Percentiles rank a stretch among this genome's conserved stretches.
phyloP scores from a whole-genome alignment of 2,888 invertebrate genomes.

The Ephialtes manifestator region DNA sequence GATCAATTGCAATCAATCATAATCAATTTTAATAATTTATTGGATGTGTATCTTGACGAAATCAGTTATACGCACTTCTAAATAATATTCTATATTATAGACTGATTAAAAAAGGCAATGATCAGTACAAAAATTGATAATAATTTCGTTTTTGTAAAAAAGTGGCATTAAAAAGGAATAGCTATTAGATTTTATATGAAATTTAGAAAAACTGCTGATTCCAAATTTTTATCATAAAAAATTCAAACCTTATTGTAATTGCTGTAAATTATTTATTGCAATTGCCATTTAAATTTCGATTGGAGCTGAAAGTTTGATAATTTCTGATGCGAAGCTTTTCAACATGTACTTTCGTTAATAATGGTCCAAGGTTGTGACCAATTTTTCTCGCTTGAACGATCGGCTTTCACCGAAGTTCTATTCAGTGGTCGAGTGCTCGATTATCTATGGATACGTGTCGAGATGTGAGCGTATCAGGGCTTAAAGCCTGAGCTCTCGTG shows the following conservation, averaged over 20 bases:
- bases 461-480: constrained; percentile 1
- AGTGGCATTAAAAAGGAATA: background rate
- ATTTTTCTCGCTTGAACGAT: background rate
- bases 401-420: constrained; percentile 7
- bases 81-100: too few relatives aligned
- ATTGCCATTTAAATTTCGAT: background rate
- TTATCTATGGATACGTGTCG: constrained; percentile 16
- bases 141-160: background rate
- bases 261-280: background rate
- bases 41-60: too few relatives aligned
- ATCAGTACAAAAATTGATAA: background rate
- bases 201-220: background rate
- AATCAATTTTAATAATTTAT: too few relatives aligned
- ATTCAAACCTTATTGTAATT: background rate
- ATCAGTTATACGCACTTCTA: too few relatives aligned
- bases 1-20: too few relatives aligned
- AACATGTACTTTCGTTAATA: background rate
- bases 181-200: background rate
- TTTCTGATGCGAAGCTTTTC: background rate
- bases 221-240: background rate
- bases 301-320: background rate
- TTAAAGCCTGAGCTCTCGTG: background rate
- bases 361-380: constrained; percentile 2
- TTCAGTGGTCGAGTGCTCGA: background rate
- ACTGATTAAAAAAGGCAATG: too few relatives aligned